phyloP scores from a whole-genome alignment of 2,797 vertebrate species.

The Nyctibius grandis region DNA sequence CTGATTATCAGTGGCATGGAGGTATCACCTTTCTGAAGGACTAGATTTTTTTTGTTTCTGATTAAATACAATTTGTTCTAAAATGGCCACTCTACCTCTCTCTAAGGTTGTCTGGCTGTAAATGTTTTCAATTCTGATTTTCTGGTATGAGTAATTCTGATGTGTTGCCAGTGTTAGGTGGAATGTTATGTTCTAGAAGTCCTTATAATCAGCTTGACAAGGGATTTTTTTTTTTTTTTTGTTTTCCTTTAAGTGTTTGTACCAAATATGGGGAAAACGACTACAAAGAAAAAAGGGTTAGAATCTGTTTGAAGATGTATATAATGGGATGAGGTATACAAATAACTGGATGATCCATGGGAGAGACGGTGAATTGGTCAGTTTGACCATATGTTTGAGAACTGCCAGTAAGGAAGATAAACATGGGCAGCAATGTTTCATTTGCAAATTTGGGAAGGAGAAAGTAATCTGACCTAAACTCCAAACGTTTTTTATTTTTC shows the following conservation, averaged over 20 bases:
- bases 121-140: background rate
- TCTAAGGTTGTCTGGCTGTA: background rate
- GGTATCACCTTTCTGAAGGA: background rate
- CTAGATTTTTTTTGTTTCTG: background rate
- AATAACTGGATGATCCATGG: background rate
- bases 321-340: background rate
- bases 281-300: background rate
- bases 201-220: background rate
- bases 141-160: background rate
- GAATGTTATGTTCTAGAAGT: background rate
- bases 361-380: background rate
- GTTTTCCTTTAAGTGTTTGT: background rate
- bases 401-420: background rate
- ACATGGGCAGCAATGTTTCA: background rate
- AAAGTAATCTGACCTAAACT: background rate
- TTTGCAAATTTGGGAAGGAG: background rate
- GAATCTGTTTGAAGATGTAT: background rate
- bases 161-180: background rate
- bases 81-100: background rate
- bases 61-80: background rate
- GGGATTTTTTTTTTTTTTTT: background rate
- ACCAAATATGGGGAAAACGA: background rate
- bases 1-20: background rate
- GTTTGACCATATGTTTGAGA: background rate
- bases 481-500: background rate